These are phyloP conservation scores for Pharmacophagus antenor DNA, from an alignment of 2,888 invertebrate genomes.

Conservation along the genomic window DNA sequence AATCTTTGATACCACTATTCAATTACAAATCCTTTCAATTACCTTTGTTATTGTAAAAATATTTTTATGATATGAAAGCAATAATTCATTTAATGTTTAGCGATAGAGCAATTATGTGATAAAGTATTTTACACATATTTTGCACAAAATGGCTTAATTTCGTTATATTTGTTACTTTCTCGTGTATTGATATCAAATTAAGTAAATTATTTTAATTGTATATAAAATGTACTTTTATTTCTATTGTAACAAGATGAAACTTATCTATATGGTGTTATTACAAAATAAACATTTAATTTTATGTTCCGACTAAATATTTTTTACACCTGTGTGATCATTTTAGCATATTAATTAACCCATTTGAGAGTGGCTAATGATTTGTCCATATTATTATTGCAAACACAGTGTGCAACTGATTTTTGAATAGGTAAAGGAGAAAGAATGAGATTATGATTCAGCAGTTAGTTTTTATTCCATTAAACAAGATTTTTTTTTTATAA, in stretches of 20 bases:
- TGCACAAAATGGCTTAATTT: conserved; percentile 13
- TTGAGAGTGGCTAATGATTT: too few relatives aligned
- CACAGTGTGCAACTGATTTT: too few relatives aligned
- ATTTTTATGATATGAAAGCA: neutral
- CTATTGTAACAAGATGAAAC: conserved; percentile 38
- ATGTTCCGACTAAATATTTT: neutral
- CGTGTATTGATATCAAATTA: conserved; percentile 54
- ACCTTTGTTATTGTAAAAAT: conserved; percentile 14
- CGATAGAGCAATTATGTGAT: neutral
- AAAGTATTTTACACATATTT: neutral
- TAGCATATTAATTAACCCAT: too few relatives aligned
- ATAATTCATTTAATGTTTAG: neutral
- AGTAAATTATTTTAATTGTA: conserved; percentile 66
- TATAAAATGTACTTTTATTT: conserved; percentile 40
- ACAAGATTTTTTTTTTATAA: too few relatives aligned
- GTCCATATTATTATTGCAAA: too few relatives aligned
- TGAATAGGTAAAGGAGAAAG: too few relatives aligned
- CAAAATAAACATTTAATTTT: conserved; percentile 26
- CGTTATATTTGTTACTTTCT: neutral
- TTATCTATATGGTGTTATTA: conserved; percentile 36
- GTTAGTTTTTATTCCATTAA: too few relatives aligned
- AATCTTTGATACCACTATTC: neutral
- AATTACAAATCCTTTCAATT: conserved; percentile 20
- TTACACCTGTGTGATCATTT: neutral
- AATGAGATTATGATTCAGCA: too few relatives aligned